Percentiles rank a stretch among this genome's conserved stretches.
Conservation (phyloP, 2,888 invertebrate genomes). For the Allacma fusca region DNA sequence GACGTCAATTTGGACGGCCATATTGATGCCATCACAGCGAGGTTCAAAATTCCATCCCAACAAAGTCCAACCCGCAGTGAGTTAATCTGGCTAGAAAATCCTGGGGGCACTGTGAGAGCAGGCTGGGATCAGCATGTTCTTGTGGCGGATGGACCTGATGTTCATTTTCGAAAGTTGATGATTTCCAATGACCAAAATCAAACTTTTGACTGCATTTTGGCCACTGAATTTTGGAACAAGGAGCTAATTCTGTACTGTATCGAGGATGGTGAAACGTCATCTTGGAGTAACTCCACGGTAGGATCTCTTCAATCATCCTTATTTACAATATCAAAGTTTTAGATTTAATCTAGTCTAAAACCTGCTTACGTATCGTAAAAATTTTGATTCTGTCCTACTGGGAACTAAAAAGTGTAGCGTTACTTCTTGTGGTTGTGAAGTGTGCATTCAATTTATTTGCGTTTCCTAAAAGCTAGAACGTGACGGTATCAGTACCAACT, state of each 20-base stretch:
- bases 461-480: no score
- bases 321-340: no score
- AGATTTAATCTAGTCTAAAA: no score
- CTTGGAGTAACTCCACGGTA: slow-evolving; percentile 56
- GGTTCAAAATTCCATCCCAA: slow-evolving; percentile 48
- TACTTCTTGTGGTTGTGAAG: no score
- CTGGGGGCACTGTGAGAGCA: slow-evolving; percentile 43
- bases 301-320: not conserved
- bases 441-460: no score
- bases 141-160: slow-evolving; percentile 59
- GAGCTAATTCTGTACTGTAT: slow-evolving; percentile 59
- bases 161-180: slow-evolving; percentile 60
- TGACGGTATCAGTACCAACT: no score
- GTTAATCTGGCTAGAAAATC: slow-evolving; percentile 62
- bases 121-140: slow-evolving; percentile 61
- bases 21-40: slow-evolving; percentile 61
- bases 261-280: not conserved
- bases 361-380: no score
- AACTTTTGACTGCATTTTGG: slow-evolving; percentile 58
- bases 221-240: slow-evolving; percentile 62
- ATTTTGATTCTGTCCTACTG: no score
- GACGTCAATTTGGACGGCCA: slow-evolving; percentile 62
- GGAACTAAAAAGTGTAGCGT: no score
- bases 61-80: slow-evolving; percentile 39
- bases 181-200: slow-evolving; percentile 35